A percentile compares a stretch with the other conserved stretches of the same genome.
These are phyloP conservation scores for Heliconius ethilla DNA, from an alignment of 2,888 invertebrate species.

Conservation along the genomic window DNA sequence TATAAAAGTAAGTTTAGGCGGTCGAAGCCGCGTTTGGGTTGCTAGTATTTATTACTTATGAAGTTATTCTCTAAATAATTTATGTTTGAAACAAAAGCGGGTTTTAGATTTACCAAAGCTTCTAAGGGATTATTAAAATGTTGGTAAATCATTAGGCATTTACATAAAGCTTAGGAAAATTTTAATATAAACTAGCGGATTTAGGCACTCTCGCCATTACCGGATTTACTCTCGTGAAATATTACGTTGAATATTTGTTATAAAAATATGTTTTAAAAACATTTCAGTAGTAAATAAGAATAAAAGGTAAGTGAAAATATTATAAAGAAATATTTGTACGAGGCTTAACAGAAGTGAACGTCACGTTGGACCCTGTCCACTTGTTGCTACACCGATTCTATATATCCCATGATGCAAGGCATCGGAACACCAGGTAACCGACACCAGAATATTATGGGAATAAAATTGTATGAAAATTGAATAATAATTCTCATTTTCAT, in stretches of 20 bases:
- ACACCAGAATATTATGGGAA: slow-evolving; percentile 61
- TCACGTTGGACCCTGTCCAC: slow-evolving; percentile 70
- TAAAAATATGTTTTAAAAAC: not conserved
- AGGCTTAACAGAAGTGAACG: slow-evolving; percentile 76
- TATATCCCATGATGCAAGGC: slow-evolving; percentile 67
- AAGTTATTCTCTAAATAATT: not conserved
- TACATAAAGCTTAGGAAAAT: slow-evolving; percentile 9
- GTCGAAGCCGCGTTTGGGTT: too few relatives aligned
- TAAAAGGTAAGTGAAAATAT: not conserved
- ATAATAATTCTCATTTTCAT: not conserved
- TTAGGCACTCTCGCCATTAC: slow-evolving; percentile 11
- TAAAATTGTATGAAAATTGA: not conserved
- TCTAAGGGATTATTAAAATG: not conserved
- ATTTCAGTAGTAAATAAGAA: not conserved
- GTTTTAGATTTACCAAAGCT: slow-evolving; percentile 1
- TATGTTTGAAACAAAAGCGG: not conserved
- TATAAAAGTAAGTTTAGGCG: too few relatives aligned
- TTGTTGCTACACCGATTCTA: slow-evolving; percentile 75
- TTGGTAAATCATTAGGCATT: not conserved
- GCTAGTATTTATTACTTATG: too few relatives aligned
- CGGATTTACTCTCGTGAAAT: not conserved
- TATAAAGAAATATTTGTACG: slow-evolving; percentile 56
- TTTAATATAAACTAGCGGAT: slow-evolving; percentile 10
- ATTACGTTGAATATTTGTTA: not conserved
- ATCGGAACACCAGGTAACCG: slow-evolving; percentile 55